These are phyloP conservation scores for Leucoraja ocellata DNA, from an alignment of 2,797 vertebrate genomes.

Conservation along the genomic window DNA sequence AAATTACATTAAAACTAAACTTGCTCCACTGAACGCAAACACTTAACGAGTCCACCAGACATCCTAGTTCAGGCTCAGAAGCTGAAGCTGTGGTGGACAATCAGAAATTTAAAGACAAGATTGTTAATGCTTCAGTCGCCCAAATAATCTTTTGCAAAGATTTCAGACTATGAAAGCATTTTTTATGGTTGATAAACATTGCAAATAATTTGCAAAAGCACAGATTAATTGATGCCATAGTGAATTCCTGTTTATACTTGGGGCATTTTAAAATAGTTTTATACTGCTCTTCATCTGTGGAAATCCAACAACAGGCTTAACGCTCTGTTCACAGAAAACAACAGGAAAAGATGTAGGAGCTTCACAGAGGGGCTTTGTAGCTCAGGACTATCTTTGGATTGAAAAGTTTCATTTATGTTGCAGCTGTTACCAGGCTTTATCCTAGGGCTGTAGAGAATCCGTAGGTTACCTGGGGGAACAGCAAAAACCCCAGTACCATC, in stretches of 20 bases:
- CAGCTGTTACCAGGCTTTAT: constrained; percentile 12
- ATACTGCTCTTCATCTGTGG: not conserved
- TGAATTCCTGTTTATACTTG: not conserved
- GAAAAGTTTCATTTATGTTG: not conserved
- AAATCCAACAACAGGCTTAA: not conserved
- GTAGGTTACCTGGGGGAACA: constrained; percentile 22
- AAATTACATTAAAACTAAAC: too few species aligned
- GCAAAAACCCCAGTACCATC: not conserved
- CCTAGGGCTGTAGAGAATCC: not conserved
- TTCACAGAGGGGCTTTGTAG: not conserved
- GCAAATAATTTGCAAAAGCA: not conserved
- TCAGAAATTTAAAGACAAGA: not conserved
- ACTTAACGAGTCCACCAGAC: not conserved
- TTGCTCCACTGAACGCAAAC: not conserved
- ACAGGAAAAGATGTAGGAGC: not conserved
- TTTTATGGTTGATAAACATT: not conserved
- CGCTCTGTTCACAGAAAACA: not conserved
- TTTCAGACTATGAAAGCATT: not conserved
- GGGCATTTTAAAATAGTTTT: not conserved
- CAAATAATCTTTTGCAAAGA: not conserved
- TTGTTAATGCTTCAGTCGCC: not conserved
- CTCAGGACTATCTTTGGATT: not conserved
- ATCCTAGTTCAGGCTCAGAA: constrained; percentile 7
- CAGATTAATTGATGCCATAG: too few species aligned
- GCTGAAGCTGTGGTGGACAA: not conserved